Evolutionary conservation across 2,888 invertebrate genomes (phyloP).

Genomic region (Metalampra italica): DNA sequence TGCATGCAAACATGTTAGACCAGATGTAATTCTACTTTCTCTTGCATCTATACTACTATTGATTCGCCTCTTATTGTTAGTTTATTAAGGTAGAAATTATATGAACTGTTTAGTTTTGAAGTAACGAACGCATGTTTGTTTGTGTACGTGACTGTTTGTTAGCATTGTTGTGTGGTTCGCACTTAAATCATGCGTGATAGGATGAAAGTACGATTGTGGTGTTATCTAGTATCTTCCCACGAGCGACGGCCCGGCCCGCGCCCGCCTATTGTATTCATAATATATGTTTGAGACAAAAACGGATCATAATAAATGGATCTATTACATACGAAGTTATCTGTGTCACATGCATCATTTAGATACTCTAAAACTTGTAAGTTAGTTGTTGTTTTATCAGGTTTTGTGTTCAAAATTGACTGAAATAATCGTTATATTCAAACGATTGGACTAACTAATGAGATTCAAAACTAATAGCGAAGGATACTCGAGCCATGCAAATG

Average conservation of each 20-base stretch:
- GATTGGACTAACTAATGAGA: background rate
- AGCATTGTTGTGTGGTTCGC: constrained; percentile 58
- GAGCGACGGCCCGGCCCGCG: constrained; percentile 38
- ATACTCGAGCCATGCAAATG: constrained; percentile 5
- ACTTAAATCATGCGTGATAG: constrained; percentile 70
- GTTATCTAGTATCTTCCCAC: constrained; percentile 66
- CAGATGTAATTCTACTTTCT: constrained; percentile 7
- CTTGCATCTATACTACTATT: background rate
- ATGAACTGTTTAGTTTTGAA: background rate
- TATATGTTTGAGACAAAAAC: constrained; percentile 44
- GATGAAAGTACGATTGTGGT: constrained; percentile 65
- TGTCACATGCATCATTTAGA: constrained; percentile 41
- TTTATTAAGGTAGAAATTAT: constrained; percentile 5
- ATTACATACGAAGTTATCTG: constrained; percentile 43
- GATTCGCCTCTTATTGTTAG: background rate
- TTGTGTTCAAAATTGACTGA: background rate
- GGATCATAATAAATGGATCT: constrained; percentile 42
- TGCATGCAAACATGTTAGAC: constrained; percentile 17
- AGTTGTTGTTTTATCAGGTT: constrained; percentile 19
- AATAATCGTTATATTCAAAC: too few relatives aligned
- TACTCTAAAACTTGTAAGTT: too few relatives aligned
- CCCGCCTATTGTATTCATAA: constrained; percentile 44
- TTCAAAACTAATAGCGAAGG: constrained; percentile 4
- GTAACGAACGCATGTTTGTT: constrained; percentile 14
- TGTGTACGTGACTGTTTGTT: constrained; percentile 26